Conservation (phyloP, 53 echinoderm and acorn worm species). For the Stichopus horrens region DNA sequence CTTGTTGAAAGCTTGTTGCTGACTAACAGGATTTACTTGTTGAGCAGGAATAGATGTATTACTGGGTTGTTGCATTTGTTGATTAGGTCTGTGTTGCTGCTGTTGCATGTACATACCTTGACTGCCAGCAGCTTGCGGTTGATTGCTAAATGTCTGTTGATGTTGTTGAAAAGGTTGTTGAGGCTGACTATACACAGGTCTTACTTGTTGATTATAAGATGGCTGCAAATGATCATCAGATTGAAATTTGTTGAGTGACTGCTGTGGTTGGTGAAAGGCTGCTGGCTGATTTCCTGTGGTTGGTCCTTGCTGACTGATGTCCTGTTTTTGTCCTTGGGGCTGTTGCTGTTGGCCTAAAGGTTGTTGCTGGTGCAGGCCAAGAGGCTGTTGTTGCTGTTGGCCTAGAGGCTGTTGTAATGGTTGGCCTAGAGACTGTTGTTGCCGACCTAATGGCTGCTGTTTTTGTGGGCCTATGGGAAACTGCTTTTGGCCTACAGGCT, state of each 20-base stretch:
- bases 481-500: not conserved
- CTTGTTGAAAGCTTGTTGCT: conserved; percentile 9
- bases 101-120: not conserved
- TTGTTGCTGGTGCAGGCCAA: conserved; percentile 5
- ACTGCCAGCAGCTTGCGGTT: not conserved
- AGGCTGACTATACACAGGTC: not conserved
- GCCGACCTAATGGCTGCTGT: not conserved
- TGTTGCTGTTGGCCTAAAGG: not conserved
- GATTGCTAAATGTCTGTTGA: not conserved
- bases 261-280: conserved; percentile 20
- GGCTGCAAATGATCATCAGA: not conserved
- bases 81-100: conserved; percentile 37
- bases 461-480: not conserved
- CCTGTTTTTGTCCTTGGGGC: not conserved
- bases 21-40: not conserved
- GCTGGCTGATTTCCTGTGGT: not conserved
- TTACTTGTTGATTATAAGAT: not conserved
- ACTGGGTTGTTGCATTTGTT: conserved; percentile 34
- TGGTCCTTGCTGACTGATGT: not conserved
- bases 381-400: not conserved
- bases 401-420: not conserved
- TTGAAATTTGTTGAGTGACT: not conserved
- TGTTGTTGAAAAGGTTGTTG: conserved; percentile 1
- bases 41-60: not conserved
- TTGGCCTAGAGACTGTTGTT: not conserved